phyloP scores from a whole-genome alignment of 2,797 vertebrate species.

The Coregonus ussuriensis region DNA sequence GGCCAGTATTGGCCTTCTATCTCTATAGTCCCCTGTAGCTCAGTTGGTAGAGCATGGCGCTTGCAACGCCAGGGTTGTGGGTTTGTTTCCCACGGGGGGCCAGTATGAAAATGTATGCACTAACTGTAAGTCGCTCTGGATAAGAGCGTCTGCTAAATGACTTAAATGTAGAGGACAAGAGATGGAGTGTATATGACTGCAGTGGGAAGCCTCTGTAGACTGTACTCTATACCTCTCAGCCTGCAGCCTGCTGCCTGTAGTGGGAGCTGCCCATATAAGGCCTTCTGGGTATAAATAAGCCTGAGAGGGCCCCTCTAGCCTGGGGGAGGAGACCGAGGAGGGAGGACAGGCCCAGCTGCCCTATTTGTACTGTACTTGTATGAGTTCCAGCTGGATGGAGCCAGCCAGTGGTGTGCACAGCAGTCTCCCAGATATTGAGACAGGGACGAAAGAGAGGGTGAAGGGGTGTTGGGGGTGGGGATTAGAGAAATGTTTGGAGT shows the following conservation, averaged over 20 bases:
- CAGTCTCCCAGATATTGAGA: slow-evolving; percentile 5
- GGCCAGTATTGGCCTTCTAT: background rate
- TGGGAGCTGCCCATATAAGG: slow-evolving; percentile 64
- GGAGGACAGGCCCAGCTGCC: slow-evolving; percentile 12
- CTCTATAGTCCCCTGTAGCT: background rate
- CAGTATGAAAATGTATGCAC: too few species aligned
- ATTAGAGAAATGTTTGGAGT: slow-evolving; percentile 54
- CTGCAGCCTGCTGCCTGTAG: slow-evolving; percentile 17
- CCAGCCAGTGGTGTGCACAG: slow-evolving; percentile 15
- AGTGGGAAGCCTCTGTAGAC: background rate
- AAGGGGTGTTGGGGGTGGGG: slow-evolving; percentile 23
- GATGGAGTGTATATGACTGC: background rate
- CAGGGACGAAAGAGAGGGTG: background rate
- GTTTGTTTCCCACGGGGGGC: too few species aligned
- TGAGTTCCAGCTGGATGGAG: slow-evolving; percentile 36
- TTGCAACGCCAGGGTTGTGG: too few species aligned
- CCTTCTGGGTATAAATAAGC: slow-evolving; percentile 61
- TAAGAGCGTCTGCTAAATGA: too few species aligned
- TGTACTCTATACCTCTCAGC: slow-evolving; percentile 34
- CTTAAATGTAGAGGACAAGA: background rate
- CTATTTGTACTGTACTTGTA: slow-evolving; percentile 24
- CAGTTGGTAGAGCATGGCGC: too few species aligned
- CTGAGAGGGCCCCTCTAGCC: slow-evolving; percentile 32
- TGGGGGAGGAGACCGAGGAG: slow-evolving; percentile 25
- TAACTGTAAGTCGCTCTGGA: too few species aligned